These are phyloP conservation scores for Gorsachius goisagi DNA, from an alignment of 2,113 vertebrate genomes.

Conservation along the genomic window DNA sequence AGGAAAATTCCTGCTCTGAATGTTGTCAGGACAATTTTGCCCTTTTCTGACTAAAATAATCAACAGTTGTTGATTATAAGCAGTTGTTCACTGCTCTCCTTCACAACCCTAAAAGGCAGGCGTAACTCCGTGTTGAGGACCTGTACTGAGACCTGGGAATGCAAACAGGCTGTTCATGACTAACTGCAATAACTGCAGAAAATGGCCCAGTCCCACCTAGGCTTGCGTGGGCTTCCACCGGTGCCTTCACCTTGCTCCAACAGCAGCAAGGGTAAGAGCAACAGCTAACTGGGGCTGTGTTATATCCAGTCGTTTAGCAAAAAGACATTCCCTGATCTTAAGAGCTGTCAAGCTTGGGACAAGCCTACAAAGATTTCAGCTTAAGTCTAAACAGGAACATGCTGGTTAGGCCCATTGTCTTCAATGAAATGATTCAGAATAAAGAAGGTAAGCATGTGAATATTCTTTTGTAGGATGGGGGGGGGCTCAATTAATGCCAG, in stretches of 20 bases:
- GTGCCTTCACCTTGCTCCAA: neutral
- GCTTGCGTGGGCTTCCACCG: neutral
- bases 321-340: neutral
- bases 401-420: neutral
- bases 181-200: neutral
- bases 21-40: neutral
- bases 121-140: neutral
- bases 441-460: neutral
- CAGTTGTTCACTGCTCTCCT: neutral
- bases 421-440: neutral
- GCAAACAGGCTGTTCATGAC: neutral
- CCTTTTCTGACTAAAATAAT: neutral
- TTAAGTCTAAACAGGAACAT: neutral
- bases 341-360: neutral
- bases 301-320: neutral
- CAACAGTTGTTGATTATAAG: neutral
- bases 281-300: neutral
- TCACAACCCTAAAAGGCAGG: neutral
- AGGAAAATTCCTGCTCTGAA: neutral
- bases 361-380: neutral
- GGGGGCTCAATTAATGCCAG: conserved; percentile 2
- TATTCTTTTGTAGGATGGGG: neutral
- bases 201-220: neutral
- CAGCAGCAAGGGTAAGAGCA: neutral
- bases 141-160: neutral